Percentiles rank a stretch among this genome's conserved stretches.
These are phyloP conservation scores for Xylophagus ater DNA, from an alignment of 2,888 invertebrate species.

Conservation along the genomic window DNA sequence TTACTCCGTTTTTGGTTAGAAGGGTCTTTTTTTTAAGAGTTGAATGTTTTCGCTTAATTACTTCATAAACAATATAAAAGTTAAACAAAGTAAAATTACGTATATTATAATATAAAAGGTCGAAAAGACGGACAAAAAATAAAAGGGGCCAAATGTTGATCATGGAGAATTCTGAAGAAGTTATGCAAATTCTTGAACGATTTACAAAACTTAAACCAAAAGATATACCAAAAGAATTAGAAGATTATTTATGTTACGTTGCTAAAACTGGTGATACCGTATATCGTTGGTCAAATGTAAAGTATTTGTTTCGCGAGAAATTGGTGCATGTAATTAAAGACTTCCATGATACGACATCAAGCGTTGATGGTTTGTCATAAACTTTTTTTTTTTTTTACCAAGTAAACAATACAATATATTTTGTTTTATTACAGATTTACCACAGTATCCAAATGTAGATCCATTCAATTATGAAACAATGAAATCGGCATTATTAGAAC, in stretches of 20 bases:
- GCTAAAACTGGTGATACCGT: slow-evolving; percentile 91
- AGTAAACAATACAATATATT: background rate
- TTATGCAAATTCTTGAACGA: slow-evolving; percentile 71
- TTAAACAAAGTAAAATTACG: too few species aligned
- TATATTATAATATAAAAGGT: too few species aligned
- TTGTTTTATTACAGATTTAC: slow-evolving; percentile 50
- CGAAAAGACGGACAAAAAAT: slow-evolving; percentile 43
- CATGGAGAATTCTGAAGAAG: slow-evolving; percentile 74
- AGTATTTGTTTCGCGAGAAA: slow-evolving; percentile 80
- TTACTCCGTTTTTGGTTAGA: too few species aligned
- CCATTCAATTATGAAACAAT: slow-evolving; percentile 81
- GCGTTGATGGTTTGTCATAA: slow-evolving; percentile 35
- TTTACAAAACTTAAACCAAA: slow-evolving; percentile 65
- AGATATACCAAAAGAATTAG: slow-evolving; percentile 77
- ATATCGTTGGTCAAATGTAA: slow-evolving; percentile 82
- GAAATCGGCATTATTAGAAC: slow-evolving; percentile 71
- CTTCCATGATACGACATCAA: slow-evolving; percentile 70
- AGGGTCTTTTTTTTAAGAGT: too few species aligned
- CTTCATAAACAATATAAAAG: too few species aligned
- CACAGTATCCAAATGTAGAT: slow-evolving; percentile 83
- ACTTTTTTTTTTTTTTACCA: slow-evolving; percentile 2
- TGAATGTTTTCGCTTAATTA: too few species aligned
- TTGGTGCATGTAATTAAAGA: slow-evolving; percentile 76
- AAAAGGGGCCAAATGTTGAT: slow-evolving; percentile 22
- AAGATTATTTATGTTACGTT: slow-evolving; percentile 80